These are phyloP conservation scores for Hydropsyche betteni DNA, from an alignment of 2,888 invertebrate genomes.

Conservation along the genomic window DNA sequence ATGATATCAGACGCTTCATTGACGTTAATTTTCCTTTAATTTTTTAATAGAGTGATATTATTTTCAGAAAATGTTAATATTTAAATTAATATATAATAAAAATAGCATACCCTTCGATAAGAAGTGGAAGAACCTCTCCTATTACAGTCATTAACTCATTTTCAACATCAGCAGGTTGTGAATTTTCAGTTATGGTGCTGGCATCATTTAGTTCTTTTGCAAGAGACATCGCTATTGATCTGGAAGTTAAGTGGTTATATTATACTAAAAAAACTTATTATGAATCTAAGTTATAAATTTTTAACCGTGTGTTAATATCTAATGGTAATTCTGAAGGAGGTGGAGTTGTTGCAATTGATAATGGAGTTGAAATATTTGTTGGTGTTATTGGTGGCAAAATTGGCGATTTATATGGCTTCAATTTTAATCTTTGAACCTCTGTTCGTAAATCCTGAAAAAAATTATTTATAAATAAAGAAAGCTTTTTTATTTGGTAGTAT, in stretches of 20 bases:
- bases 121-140: conserved; percentile 42
- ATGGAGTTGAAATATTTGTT: conserved; percentile 23
- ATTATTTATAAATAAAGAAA: background rate
- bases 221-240: conserved; percentile 44
- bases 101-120: conserved; percentile 45
- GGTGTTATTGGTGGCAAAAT: conserved; percentile 24
- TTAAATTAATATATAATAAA: background rate
- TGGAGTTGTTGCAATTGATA: conserved; percentile 23
- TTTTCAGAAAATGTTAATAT: background rate
- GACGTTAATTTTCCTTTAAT: conserved; percentile 45
- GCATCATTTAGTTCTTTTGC: conserved; percentile 44
- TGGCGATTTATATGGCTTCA: conserved; percentile 56
- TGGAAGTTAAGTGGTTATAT: conserved; percentile 28
- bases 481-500: background rate
- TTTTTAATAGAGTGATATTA: background rate
- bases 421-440: conserved; percentile 58
- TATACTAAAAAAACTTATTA: too few species aligned
- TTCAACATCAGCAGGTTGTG: conserved; percentile 34
- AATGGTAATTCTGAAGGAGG: conserved; percentile 34
- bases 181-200: conserved; percentile 21
- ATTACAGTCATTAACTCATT: conserved; percentile 42
- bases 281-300: background rate
- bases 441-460: conserved; percentile 57
- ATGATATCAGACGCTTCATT: conserved; percentile 43
- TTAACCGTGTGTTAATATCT: conserved; percentile 11